Evolutionary conservation across 1,140 invertebrate genomes (phyloP).

Genomic region (Drosophila paulistorum): DNA sequence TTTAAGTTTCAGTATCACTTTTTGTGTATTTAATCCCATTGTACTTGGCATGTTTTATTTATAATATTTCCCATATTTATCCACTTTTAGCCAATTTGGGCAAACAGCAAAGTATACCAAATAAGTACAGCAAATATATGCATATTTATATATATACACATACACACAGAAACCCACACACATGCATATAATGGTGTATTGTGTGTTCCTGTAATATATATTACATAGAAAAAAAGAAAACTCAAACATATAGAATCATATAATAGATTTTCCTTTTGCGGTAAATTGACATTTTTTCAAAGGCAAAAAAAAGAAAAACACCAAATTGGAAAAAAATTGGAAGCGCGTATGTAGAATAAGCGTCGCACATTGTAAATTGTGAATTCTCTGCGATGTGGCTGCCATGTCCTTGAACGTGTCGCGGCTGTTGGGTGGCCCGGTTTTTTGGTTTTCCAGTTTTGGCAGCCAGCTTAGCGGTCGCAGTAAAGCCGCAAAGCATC

Average conservation of each 20-base stretch:
- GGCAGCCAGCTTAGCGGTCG: conserved; percentile 68
- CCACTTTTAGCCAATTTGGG: conserved; percentile 56
- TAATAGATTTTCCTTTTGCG: conserved; percentile 46
- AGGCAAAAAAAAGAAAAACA: conserved; percentile 35
- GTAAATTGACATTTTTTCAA: conserved; percentile 70
- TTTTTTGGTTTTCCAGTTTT: conserved; percentile 32
- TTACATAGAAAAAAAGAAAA: conserved; percentile 18
- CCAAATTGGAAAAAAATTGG: conserved; percentile 29
- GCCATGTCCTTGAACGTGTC: conserved; percentile 69
- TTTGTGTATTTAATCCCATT: conserved; percentile 27
- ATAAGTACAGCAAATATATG: neutral
- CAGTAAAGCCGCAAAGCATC: conserved; percentile 62
- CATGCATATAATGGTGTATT: conserved; percentile 19
- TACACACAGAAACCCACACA: neutral
- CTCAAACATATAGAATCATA: conserved; percentile 4
- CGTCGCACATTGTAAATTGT: conserved; percentile 65
- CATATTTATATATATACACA: no score
- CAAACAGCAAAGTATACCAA: conserved; percentile 47
- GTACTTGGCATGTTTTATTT: conserved; percentile 32
- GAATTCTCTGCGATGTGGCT: conserved; percentile 47
- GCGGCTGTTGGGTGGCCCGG: conserved; percentile 38
- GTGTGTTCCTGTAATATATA: conserved; percentile 40
- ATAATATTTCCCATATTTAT: conserved; percentile 52
- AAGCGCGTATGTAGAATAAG: conserved; percentile 49
- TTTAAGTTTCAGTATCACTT: neutral